Conservation (phyloP, 2,888 invertebrate species). For the Anticlea derivata region DNA sequence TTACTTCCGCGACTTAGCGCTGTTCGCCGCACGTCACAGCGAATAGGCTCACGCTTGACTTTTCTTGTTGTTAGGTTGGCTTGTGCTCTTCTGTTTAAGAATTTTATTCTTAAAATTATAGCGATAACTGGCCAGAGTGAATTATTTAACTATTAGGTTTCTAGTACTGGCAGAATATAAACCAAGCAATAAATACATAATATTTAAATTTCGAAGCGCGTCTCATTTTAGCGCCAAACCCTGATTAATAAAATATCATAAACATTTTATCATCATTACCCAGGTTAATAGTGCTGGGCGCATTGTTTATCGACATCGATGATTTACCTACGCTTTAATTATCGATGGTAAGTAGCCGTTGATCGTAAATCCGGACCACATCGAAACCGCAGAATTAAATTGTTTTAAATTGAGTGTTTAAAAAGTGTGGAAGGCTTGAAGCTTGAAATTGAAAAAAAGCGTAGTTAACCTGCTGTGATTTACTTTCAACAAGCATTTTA, state of each 20-base stretch:
- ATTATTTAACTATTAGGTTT: too few relatives aligned
- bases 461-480: too few relatives aligned
- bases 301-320: constrained; percentile 30
- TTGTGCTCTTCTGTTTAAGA: constrained; percentile 9
- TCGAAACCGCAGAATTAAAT: constrained; percentile 26
- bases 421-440: constrained; percentile 22
- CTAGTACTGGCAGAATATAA: background rate
- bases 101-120: too few relatives aligned
- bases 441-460: constrained; percentile 5
- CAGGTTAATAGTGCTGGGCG: constrained; percentile 32
- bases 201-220: constrained; percentile 9
- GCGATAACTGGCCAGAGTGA: too few relatives aligned
- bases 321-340: constrained; percentile 37
- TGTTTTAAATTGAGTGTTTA: constrained; percentile 29
- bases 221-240: constrained; percentile 21
- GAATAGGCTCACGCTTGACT: constrained; percentile 22
- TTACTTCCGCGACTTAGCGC: constrained; percentile 37
- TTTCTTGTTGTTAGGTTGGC: constrained; percentile 15
- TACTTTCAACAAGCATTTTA: background rate
- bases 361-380: constrained; percentile 37
- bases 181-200: background rate
- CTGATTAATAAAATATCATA: constrained; percentile 27
- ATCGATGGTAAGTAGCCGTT: constrained; percentile 40
- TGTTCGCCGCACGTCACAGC: constrained; percentile 21
- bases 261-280: constrained; percentile 31